Evolutionary conservation across 2,888 invertebrate genomes (phyloP).

Genomic region (Orchestes rusci): DNA sequence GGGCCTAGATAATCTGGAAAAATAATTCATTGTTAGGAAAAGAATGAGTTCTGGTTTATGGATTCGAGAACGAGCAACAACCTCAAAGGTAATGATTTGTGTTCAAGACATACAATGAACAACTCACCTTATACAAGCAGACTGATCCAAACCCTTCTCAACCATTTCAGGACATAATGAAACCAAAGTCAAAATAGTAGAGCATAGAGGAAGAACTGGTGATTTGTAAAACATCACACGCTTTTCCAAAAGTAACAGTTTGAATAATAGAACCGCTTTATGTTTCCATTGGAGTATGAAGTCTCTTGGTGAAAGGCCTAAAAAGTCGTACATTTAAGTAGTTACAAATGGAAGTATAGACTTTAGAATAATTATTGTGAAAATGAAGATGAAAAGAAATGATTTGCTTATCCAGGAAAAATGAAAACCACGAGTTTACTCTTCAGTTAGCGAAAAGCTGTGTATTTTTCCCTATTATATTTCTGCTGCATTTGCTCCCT

Average conservation of each 20-base stretch:
- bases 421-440: too few relatives aligned
- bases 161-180: conserved; percentile 87
- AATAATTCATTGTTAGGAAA: background rate
- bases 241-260: conserved; percentile 81
- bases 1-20: conserved; percentile 56
- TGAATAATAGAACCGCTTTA: conserved; percentile 86
- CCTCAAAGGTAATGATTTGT: background rate
- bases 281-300: conserved; percentile 82
- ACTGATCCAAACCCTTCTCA: conserved; percentile 73
- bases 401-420: too few relatives aligned
- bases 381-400: background rate
- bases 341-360: background rate
- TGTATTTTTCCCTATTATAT: too few relatives aligned
- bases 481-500: too few relatives aligned
- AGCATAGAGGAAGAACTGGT: conserved; percentile 84
- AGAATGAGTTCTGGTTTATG: background rate
- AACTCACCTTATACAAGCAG: conserved; percentile 69
- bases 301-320: conserved; percentile 76
- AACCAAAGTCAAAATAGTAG: conserved; percentile 76
- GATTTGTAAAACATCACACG: conserved; percentile 88
- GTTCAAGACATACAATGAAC: background rate
- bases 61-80: too few relatives aligned
- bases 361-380: background rate
- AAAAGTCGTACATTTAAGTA: conserved; percentile 28
- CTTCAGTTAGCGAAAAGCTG: too few relatives aligned